phyloP scores from a whole-genome alignment of 2,888 invertebrate genomes.

The Microplitis manilae region DNA sequence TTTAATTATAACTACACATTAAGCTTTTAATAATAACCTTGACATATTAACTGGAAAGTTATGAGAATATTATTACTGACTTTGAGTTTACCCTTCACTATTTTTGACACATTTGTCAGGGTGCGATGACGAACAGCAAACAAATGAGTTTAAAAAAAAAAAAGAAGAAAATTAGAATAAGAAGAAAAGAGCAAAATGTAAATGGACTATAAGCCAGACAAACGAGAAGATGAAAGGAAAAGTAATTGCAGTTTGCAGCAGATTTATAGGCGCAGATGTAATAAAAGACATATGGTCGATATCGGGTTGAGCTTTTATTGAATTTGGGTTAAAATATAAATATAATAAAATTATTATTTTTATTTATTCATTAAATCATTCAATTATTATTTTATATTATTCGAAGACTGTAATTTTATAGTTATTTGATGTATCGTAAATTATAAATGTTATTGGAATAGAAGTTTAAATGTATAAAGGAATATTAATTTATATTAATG shows the following conservation, averaged over 20 bases:
- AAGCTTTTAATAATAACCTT: conserved; percentile 42
- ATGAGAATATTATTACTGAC: conserved; percentile 7
- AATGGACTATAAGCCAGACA: background rate
- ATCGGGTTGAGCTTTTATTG: background rate
- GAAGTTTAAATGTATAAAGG: too few relatives aligned
- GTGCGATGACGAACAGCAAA: background rate
- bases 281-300: background rate
- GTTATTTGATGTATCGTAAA: background rate
- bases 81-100: conserved; percentile 4
- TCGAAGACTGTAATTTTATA: background rate
- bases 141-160: background rate
- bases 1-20: conserved; percentile 46
- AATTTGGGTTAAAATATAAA: background rate
- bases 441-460: too few relatives aligned
- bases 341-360: background rate
- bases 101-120: background rate
- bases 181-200: conserved; percentile 11
- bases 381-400: background rate
- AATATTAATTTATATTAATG: background rate
- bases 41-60: conserved; percentile 42
- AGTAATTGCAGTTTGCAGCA: conserved; percentile 11
- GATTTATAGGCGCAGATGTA: background rate
- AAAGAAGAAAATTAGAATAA: conserved; percentile 11
- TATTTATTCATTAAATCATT: background rate
- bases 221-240: conserved; percentile 24